Percentiles rank a stretch among this genome's conserved stretches.
phyloP scores from a whole-genome alignment of 37 sponge, comb jelly and placozoan genomes.

The Chondrosia reniformis region DNA sequence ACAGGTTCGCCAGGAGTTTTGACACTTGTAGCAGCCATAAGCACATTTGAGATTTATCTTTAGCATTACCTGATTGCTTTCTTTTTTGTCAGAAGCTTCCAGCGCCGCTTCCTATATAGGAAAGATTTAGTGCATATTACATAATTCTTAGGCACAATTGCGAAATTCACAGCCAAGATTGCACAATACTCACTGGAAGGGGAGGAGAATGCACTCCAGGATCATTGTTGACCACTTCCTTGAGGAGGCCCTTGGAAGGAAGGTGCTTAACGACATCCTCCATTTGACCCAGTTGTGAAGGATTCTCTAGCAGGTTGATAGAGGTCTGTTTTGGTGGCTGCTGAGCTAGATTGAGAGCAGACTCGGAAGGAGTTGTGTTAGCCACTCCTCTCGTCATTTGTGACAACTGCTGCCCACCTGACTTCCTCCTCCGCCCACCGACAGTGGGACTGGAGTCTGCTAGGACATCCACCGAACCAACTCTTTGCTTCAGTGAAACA shows the following conservation, averaged over 20 bases:
- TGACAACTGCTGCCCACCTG: not conserved
- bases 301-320: no score
- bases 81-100: no score
- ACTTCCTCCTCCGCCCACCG: not conserved
- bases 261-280: not conserved
- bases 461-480: not conserved
- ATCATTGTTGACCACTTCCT: not conserved
- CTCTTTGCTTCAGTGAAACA: not conserved
- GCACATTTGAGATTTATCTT: no score
- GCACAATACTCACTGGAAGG: not conserved
- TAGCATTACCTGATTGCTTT: no score
- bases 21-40: no score
- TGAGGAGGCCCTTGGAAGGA: not conserved
- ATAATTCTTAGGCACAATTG: no score
- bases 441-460: not conserved
- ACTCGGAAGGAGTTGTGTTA: not conserved
- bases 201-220: not conserved
- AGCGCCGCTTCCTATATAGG: no score
- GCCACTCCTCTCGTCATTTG: not conserved
- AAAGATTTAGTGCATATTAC: no score
- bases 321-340: conserved; percentile 4
- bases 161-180: not conserved
- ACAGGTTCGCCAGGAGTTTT: no score
- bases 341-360: not conserved
- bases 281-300: not conserved